Conservation (phyloP, 2,888 invertebrate genomes). For the Vanessa cardui region DNA sequence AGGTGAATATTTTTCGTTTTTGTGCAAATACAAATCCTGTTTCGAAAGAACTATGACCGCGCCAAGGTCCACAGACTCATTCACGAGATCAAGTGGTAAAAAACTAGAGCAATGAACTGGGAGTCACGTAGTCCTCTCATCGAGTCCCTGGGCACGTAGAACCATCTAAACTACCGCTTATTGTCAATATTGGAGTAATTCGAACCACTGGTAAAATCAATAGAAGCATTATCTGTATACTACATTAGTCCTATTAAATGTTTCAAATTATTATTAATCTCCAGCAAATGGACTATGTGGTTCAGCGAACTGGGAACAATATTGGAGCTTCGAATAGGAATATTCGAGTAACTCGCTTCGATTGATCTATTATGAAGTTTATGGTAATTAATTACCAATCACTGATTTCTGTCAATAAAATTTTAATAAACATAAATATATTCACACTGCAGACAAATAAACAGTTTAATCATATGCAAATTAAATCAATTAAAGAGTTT, state of each 20-base stretch:
- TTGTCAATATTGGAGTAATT: slow-evolving; percentile 79
- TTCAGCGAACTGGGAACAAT: slow-evolving; percentile 21
- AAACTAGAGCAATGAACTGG: slow-evolving; percentile 80
- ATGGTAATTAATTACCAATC: slow-evolving; percentile 20
- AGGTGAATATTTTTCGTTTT: slow-evolving; percentile 31
- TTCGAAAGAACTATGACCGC: slow-evolving; percentile 62
- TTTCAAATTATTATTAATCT: slow-evolving; percentile 23
- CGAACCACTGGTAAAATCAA: slow-evolving; percentile 75
- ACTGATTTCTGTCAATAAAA: slow-evolving; percentile 27
- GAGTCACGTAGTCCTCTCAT: slow-evolving; percentile 77
- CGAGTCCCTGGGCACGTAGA: slow-evolving; percentile 73
- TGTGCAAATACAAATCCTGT: slow-evolving; percentile 58
- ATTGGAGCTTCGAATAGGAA: slow-evolving; percentile 22
- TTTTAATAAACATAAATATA: slow-evolving; percentile 24
- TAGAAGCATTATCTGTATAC: slow-evolving; percentile 67
- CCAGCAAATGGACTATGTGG: slow-evolving; percentile 12
- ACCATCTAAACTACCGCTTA: slow-evolving; percentile 80
- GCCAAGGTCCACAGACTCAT: slow-evolving; percentile 74
- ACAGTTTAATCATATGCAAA: slow-evolving; percentile 15
- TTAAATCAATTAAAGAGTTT: slow-evolving; percentile 30
- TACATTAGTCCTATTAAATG: slow-evolving; percentile 41
- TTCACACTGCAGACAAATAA: slow-evolving; percentile 21
- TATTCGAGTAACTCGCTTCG: slow-evolving; percentile 3
- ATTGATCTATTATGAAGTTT: slow-evolving; percentile 14
- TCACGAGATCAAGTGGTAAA: slow-evolving; percentile 77